Base-by-base conservation (phyloP, 1,140 invertebrate species). In the Dendrolimus kikuchii region DNA sequence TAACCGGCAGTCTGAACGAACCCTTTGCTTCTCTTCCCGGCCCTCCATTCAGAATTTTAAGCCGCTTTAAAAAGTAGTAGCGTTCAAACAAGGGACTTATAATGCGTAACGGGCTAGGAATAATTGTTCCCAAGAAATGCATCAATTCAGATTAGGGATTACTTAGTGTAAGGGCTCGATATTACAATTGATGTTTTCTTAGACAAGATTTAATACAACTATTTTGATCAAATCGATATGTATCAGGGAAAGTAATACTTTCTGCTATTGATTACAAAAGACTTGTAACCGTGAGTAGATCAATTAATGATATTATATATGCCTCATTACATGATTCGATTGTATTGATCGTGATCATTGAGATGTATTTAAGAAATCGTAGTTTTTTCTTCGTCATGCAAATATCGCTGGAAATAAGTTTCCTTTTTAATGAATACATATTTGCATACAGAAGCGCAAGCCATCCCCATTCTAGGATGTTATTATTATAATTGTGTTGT, bases 11-110 rank as follows among this genome's bases (percentile, higher is more conserved):
- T 81, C 69, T 74, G 59, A 68, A 72, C 60, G 74, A 77, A 82
- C 77, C 81, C 81, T 81, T 81, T 78, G 70, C 73, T 76, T 76
- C 68, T 59, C 69, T 72, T 74, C 71, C 67, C 71, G 65, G 60
- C 64, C 70, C 71, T 57, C 55, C 62, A 72, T 75, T 77, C 72
- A 71, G 59, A 23, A 55, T 62, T 76, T 51, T 82, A 86, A 83
- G 82, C 80, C 67, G 77, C 77, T 81, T 86, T 78, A 71, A 80
- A 77, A 82, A 78, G 66, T 52, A 56, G 53, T 58, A 57, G 68
- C 80, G 62, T 77, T 77, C 66, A 82, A 82, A 85, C 81, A 86
- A 81, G 73, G 75, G 74, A 71, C 68, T 76, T 81, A 71, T 75
- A 78, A 76, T 78, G 70, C 76, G 73, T 80, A 79, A 78, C 78